A percentile compares a stretch with the other conserved stretches of the same genome.
phyloP scores from a whole-genome alignment of 2,797 vertebrate genomes.

The Siniperca obscura region DNA sequence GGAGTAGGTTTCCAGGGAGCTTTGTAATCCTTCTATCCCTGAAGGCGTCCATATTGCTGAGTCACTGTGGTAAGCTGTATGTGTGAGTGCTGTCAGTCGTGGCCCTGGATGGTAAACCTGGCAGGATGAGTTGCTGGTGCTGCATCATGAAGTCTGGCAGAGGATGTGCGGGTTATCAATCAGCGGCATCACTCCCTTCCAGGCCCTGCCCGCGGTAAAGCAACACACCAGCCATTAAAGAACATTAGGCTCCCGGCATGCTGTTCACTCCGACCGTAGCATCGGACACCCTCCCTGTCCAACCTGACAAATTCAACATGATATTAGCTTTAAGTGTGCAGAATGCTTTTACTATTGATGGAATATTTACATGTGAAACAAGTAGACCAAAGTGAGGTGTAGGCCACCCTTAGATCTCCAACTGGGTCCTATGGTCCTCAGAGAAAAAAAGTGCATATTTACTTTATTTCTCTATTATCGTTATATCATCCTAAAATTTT shows the following conservation, averaged over 20 bases:
- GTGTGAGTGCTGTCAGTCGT: conserved; percentile 49
- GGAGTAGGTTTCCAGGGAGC: conserved; percentile 35
- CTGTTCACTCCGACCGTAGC: conserved; percentile 57
- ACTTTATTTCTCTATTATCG: not conserved
- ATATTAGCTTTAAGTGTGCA: not conserved
- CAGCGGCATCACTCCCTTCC: conserved; percentile 52
- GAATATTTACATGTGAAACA: not conserved
- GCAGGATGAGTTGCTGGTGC: conserved; percentile 71
- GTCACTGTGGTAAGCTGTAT: conserved; percentile 58
- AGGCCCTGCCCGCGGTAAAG: conserved; percentile 51
- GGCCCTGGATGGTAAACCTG: conserved; percentile 51
- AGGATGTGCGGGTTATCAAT: conserved; percentile 75
- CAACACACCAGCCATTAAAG: conserved; percentile 78
- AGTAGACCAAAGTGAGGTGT: no score
- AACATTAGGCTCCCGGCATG: conserved; percentile 77
- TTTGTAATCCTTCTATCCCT: conserved; percentile 29
- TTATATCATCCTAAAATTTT: not conserved
- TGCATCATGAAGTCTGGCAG: conserved; percentile 70
- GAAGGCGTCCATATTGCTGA: conserved; percentile 50
- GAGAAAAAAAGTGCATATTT: not conserved
- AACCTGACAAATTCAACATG: not conserved
- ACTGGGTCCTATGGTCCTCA: not conserved
- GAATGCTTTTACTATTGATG: not conserved
- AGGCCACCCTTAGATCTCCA: no score
- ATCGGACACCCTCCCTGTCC: not conserved